Evolutionary conservation across 2,797 vertebrate species (phyloP).

Genomic region (Schizothorax lantsangensis): DNA sequence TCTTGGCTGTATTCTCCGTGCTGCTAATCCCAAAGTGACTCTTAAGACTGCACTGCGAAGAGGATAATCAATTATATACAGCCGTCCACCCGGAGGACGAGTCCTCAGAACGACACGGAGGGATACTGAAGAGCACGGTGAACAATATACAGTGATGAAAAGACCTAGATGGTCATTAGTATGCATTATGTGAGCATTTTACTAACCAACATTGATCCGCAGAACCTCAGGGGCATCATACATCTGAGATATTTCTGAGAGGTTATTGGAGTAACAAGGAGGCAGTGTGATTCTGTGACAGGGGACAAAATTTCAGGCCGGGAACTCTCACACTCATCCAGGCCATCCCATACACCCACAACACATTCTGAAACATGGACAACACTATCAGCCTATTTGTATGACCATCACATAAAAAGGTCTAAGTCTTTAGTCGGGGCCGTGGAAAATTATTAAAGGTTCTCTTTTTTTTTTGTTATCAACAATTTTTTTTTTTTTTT

Average conservation of each 20-base stretch:
- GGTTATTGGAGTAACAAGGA: background rate
- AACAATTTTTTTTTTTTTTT: too few relatives aligned
- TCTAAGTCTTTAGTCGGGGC: too few relatives aligned
- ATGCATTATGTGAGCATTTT: background rate
- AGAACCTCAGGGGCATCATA: background rate
- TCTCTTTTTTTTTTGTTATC: too few relatives aligned
- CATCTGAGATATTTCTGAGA: background rate
- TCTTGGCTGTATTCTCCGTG: conserved; percentile 69
- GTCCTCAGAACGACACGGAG: background rate
- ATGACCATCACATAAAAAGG: too few relatives aligned
- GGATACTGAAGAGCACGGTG: background rate
- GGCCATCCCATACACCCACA: too few relatives aligned
- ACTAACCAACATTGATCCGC: background rate
- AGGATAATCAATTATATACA: conserved; percentile 73
- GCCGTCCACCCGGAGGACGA: background rate
- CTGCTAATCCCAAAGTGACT: conserved; percentile 77
- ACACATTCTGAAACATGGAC: too few relatives aligned
- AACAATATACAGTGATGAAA: background rate
- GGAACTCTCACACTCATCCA: too few relatives aligned
- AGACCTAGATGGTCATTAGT: background rate
- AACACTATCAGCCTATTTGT: too few relatives aligned
- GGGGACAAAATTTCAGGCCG: too few relatives aligned
- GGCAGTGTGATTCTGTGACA: background rate
- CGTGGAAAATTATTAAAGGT: too few relatives aligned
- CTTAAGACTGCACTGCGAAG: conserved; percentile 71